Base-by-base conservation (phyloP, 2,888 invertebrate genomes). In the Archips xylosteana region DNA sequence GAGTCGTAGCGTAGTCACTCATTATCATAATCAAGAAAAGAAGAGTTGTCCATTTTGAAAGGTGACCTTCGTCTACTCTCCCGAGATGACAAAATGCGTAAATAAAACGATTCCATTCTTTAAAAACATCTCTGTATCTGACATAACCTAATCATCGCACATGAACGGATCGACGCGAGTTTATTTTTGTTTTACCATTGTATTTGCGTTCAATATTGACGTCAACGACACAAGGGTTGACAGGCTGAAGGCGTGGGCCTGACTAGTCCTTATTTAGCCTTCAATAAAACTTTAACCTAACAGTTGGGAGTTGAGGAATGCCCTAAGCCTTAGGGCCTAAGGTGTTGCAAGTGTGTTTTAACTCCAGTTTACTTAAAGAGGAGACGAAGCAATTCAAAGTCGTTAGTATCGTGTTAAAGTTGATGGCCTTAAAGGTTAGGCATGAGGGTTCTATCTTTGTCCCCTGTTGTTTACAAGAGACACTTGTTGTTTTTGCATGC, bases 361-460 rank as follows among this genome's bases (percentile, higher is more conserved):
- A 45, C 1, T 45, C 45, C 45, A n/a, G n/a, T n/a, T n/a, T n/a
- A n/a, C n/a, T n/a, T n/a, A n/a, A n/a, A 54, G n/a, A 23, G 6
- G 32, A 57, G 32, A 57, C 23, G 36, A 63, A 9, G 32, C 32
- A 15, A 51, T 69, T 51, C 49, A 42, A 36, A 60, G 15, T 42
- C 61, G 23, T 62, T 62, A 42, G 32, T 36, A 57, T 54, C 34
- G 12, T 6, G 32, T 42, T 49, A 49, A n/a, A 65, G 60, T 42
- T 66, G 66, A 66, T 49, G 66, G 42, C 61, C 61, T 66, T 61
- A 61, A 71, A 72, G 71, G 71, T 67, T 42, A 72, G 54, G 62
- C 45, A 36, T 23, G n/a, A 65, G 12, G 13, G 36, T 47, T 49
- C 32, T 72, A 67, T 67, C 67, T 36, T 61, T 72, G 39, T 34